These are phyloP conservation scores for Aplidium turbinatum DNA, from an alignment of 23 tunicate species.

Conservation along the genomic window DNA sequence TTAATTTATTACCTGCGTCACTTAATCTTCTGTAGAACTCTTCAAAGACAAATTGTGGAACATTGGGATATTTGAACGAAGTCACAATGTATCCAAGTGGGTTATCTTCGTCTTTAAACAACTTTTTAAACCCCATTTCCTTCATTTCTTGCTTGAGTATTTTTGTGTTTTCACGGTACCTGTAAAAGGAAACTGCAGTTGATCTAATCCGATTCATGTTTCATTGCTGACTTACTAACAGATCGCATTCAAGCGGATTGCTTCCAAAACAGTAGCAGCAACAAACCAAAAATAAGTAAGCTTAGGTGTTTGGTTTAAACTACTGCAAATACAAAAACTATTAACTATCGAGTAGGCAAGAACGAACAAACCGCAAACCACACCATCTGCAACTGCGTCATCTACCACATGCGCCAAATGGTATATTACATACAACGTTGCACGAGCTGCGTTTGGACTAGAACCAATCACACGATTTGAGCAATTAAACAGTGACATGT, in stretches of 20 bases:
- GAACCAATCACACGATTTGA: constrained; percentile 46
- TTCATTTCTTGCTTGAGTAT: constrained; percentile 31
- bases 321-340: no score
- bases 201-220: no score
- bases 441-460: constrained; percentile 46
- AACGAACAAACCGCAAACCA: no score
- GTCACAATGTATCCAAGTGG: constrained; percentile 41
- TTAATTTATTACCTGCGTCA: constrained; percentile 26
- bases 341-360: no score
- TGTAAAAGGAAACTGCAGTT: background rate
- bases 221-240: no score
- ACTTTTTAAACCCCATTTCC: constrained; percentile 37
- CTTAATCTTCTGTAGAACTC: constrained; percentile 25
- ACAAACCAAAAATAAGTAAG: no score
- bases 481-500: constrained; percentile 49
- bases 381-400: no score
- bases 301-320: no score
- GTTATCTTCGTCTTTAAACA: constrained; percentile 24
- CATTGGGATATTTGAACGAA: constrained; percentile 33
- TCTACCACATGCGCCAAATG: no score
- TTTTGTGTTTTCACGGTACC: constrained; percentile 13
- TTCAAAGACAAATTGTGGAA: constrained; percentile 30
- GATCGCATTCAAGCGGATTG: no score
- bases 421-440: constrained; percentile 78
- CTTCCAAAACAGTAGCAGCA: no score